Base-by-base conservation (phyloP, 2,888 invertebrate genomes). In the Acleris holmiana region DNA sequence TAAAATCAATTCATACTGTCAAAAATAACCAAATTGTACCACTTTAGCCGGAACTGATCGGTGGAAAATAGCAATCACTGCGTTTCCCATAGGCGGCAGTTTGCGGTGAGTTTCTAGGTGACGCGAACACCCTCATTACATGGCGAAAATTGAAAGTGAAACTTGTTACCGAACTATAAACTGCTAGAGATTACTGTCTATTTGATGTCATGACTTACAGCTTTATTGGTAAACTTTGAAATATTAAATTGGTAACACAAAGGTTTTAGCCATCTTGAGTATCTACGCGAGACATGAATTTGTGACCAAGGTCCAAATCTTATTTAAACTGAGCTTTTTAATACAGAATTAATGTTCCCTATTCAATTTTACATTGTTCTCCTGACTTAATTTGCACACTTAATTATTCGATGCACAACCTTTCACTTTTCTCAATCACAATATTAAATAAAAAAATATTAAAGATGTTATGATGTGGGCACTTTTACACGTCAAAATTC, bases 21-120 rank as follows among this genome's bases (percentile, higher is more conserved):
- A 44, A 44, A 44, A n/a, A 10, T n/a, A 48, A 35, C 17, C n/a
- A 44, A 61, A 64, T 40, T 23, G 49, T 29, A 47, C 49, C 60
- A 29, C 48, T 63, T 59, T 60, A 71, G 67, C 72, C 77, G 79
- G 78, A 80, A 81, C 81, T 75, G 74, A 79, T 77, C 73, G 75
- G 49, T 60, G 67, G 71, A 71, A 73, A 70, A 71, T 68, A 17
- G 53, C 58, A 19, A 53, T 59, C 60, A 69, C 63, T 67, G 57
- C 48, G 67, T 66, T 74, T 72, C 72, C 71, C 71, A 71, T 71
- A 67, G 67, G 53, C 72, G 63, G 69, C 50, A 71, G 71, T 70
- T 68, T 46, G 40, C 53, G 57, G 57, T 44, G 47, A 15, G 29
- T 55, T 59, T 60, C 60, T 60, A 55, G 64, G 65, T 65, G 63